Evolutionary conservation across 2,113 vertebrate genomes (phyloP), one percentile per base, ranked within the genome.

Genomic region (Periophthalmodon schlosseri): DNA sequence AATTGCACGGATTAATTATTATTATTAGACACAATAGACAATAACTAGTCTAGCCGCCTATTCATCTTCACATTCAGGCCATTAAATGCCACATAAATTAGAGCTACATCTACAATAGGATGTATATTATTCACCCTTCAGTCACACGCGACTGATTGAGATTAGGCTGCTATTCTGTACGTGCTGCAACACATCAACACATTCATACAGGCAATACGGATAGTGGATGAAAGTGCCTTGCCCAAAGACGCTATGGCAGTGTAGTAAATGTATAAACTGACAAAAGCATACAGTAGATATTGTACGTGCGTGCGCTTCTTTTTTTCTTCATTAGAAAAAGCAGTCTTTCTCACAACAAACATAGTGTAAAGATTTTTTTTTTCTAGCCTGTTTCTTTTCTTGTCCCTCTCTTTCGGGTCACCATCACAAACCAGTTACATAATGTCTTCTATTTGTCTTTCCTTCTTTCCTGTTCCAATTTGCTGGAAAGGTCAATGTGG

Each of bases 61-160:
- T 49, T 72, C 73, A 74, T 82, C 85, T 85, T 82, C 70, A 57
- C 49, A 50, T 70, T 84, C 72, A n/a, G 52, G 52, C 7, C 18
- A 54, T 54, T n/a, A 7, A 54, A 44, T 20, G 18, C 7, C 7
- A n/a, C 18, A 54, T 54, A 54, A 20, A 8, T 7, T 52, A 20
- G 49, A 21, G n/a, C 52, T 56, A 9, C 8, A n/a, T 56, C 20
- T 56, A 18, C 52, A 56, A 11, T 56, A 56, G 52, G 7, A 56
- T 56, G 52, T 52, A 18, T 20, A 18, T 52, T 52, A 18, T 52
- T 52, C 73, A 65, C 1, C 54, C 2, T 21, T 57, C 7, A 21
- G 56, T 23, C 56, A 57, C 56, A 12, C 56, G 5, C 49, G 39
- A 44, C 8, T 44, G 8, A 44, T 10, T 44, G 2, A 52, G 49